These are phyloP conservation scores for Platorchestia sp. DNA, from an alignment of 1,140 invertebrate species.

Conservation along the genomic window DNA sequence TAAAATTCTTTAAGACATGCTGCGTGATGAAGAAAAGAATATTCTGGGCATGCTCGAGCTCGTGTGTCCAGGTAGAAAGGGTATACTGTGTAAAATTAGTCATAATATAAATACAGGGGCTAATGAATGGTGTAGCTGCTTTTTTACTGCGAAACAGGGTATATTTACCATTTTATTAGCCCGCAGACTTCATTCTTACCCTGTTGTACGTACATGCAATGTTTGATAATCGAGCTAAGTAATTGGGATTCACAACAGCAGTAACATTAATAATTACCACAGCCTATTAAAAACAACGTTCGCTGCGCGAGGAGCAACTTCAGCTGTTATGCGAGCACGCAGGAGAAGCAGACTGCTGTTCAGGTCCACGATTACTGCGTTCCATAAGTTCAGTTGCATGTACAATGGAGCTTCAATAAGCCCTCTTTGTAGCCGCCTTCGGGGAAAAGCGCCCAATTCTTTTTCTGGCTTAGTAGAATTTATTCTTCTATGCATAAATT, in stretches of 20 bases:
- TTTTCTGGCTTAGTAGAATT: neutral
- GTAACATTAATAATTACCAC: neutral
- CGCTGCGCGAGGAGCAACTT: neutral
- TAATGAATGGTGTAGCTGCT: too few species aligned
- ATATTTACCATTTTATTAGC: too few species aligned
- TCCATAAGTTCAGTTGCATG: neutral
- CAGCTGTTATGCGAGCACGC: neutral
- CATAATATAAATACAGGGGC: too few species aligned
- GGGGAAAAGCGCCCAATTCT: neutral
- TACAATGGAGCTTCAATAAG: slow-evolving; percentile 18
- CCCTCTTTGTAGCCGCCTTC: neutral
- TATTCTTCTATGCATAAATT: slow-evolving; percentile 46
- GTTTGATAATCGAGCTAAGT: neutral
- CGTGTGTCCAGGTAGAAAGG: too few species aligned
- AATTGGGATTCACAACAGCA: neutral
- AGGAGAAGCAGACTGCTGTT: neutral
- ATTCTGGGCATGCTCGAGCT: too few species aligned
- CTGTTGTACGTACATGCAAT: neutral
- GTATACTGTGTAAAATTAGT: too few species aligned
- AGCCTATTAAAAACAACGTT: neutral
- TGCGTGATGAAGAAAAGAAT: too few species aligned
- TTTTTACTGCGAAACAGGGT: too few species aligned
- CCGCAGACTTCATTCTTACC: neutral
- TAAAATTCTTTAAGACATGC: too few species aligned
- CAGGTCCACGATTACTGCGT: neutral